A percentile compares a stretch with the other conserved stretches of the same genome.
phyloP scores from a whole-genome alignment of 2,797 vertebrate species.

The Babyrousa celebensis region DNA sequence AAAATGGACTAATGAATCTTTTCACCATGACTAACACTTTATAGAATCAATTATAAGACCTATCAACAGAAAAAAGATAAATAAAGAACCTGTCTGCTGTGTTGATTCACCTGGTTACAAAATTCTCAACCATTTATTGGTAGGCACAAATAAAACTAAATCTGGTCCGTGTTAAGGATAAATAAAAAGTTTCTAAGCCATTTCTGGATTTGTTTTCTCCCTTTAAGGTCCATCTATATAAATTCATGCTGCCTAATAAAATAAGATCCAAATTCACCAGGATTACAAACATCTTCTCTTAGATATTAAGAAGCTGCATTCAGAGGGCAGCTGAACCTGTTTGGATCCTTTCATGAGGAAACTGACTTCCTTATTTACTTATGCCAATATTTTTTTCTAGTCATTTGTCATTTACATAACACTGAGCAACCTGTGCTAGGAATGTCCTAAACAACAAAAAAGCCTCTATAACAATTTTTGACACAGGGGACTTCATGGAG shows the following conservation, averaged over 20 bases:
- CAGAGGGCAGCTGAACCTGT: conserved; percentile 83
- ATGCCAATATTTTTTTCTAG: conserved; percentile 87
- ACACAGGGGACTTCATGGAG: conserved; percentile 93
- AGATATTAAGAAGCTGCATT: conserved; percentile 87
- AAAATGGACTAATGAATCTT: not conserved
- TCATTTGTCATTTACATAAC: conserved; percentile 93
- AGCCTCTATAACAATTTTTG: conserved; percentile 94
- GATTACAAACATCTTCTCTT: conserved; percentile 80
- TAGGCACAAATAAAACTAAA: conserved; percentile 64
- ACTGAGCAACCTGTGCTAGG: conserved; percentile 93
- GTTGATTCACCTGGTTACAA: conserved; percentile 57
- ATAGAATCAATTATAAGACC: not conserved
- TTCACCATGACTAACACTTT: not conserved
- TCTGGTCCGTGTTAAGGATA: conserved; percentile 29
- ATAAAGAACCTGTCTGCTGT: conserved; percentile 63
- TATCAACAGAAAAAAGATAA: conserved; percentile 7
- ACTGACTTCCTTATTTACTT: conserved; percentile 90
- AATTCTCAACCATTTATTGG: conserved; percentile 72
- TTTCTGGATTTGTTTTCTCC: conserved; percentile 34
- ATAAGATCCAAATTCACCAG: conserved; percentile 78
- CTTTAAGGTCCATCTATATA: conserved; percentile 65
- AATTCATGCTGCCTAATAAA: conserved; percentile 73
- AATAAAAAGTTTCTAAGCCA: conserved; percentile 70
- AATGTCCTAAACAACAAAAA: conserved; percentile 94
- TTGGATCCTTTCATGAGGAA: conserved; percentile 88